A percentile compares a stretch with the other conserved stretches of the same genome.
phyloP scores from a whole-genome alignment of 1,140 invertebrate genomes.

The Cecropterus lyciades region DNA sequence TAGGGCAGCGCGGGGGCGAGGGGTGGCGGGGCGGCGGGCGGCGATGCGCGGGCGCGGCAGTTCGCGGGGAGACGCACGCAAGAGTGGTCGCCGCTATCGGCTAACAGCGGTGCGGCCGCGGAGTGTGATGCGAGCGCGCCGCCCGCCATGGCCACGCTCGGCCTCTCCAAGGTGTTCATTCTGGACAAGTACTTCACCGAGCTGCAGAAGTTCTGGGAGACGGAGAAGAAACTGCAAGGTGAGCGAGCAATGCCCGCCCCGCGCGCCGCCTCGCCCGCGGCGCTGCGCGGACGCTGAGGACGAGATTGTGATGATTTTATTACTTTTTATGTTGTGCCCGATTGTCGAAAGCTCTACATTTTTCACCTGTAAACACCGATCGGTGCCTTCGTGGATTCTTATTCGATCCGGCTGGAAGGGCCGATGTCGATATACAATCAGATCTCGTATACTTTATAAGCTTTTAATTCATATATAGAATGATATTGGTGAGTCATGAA shows the following conservation, averaged over 20 bases:
- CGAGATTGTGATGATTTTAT: slow-evolving; percentile 48
- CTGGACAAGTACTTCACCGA: slow-evolving; percentile 98
- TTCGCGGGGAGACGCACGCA: slow-evolving; percentile 55
- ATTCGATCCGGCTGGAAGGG: slow-evolving; percentile 24
- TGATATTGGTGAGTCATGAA: slow-evolving; percentile 42
- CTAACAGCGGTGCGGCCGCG: slow-evolving; percentile 68
- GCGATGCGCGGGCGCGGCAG: slow-evolving; percentile 42
- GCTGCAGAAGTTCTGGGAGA: slow-evolving; percentile 98
- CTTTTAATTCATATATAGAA: slow-evolving; percentile 20
- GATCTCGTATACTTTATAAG: slow-evolving; percentile 20
- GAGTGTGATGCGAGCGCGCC: slow-evolving; percentile 74
- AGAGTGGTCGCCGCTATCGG: slow-evolving; percentile 59
- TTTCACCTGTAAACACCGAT: slow-evolving; percentile 30
- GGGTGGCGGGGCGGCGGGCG: neutral
- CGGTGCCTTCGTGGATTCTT: slow-evolving; percentile 14
- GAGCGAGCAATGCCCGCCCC: slow-evolving; percentile 61
- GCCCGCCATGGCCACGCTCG: slow-evolving; percentile 93
- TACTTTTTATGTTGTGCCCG: slow-evolving; percentile 49
- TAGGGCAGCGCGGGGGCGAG: slow-evolving; percentile 22
- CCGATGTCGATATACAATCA: neutral
- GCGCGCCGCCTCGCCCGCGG: slow-evolving; percentile 25
- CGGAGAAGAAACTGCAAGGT: slow-evolving; percentile 98
- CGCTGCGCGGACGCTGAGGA: slow-evolving; percentile 31
- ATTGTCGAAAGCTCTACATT: slow-evolving; percentile 47
- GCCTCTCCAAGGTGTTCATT: slow-evolving; percentile 97